These are phyloP conservation scores for Podotricha telesiphe DNA, from an alignment of 2,888 invertebrate species.

Conservation along the genomic window DNA sequence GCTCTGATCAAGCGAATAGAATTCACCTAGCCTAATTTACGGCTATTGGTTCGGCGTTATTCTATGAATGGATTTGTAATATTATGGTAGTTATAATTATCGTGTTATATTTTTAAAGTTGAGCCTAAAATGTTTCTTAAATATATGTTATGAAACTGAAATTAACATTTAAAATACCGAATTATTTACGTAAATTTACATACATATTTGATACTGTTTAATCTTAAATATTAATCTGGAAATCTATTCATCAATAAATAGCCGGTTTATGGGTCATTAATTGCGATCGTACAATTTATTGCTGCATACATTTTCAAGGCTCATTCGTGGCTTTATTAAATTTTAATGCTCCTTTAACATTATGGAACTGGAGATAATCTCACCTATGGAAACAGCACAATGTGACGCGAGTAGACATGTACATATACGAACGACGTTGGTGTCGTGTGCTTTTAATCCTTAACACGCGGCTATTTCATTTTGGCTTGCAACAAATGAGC, in stretches of 20 bases:
- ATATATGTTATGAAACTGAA: neutral
- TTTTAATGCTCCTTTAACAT: slow-evolving; percentile 54
- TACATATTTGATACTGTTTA: neutral
- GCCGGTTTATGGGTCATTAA: slow-evolving; percentile 58
- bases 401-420: slow-evolving; percentile 26
- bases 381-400: slow-evolving; percentile 34
- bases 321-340: slow-evolving; percentile 66
- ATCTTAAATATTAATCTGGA: slow-evolving; percentile 30
- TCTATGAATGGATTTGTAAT: slow-evolving; percentile 3
- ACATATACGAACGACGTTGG: slow-evolving; percentile 51
- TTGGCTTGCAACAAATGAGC: slow-evolving; percentile 72
- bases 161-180: neutral
- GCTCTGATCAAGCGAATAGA: slow-evolving; percentile 41
- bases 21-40: slow-evolving; percentile 41
- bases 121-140: neutral
- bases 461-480: slow-evolving; percentile 77
- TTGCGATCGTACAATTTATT: slow-evolving; percentile 70
- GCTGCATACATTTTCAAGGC: slow-evolving; percentile 65
- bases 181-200: neutral
- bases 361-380: slow-evolving; percentile 37
- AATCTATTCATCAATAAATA: slow-evolving; percentile 56
- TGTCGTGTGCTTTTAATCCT: slow-evolving; percentile 67
- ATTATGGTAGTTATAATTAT: neutral
- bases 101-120: neutral
- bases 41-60: slow-evolving; percentile 38